Evolutionary conservation across 1,140 invertebrate species (phyloP).

Genomic region (Tetragnatha versicolor): DNA sequence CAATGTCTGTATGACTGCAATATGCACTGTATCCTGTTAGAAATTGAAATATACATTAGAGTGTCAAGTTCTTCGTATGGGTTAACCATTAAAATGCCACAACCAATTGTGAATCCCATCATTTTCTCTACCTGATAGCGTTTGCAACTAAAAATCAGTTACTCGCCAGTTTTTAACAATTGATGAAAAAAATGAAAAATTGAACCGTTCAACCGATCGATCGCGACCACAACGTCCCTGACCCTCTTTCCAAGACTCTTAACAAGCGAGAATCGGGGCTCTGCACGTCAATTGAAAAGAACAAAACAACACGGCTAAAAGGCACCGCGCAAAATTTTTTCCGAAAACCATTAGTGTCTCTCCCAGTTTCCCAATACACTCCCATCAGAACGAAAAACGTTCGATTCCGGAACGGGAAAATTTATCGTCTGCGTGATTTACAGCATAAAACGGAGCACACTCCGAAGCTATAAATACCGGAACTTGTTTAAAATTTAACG

Average conservation of each 20-base stretch:
- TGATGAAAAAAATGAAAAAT: no score
- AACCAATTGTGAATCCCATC: no score
- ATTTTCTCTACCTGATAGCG: no score
- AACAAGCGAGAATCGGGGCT: not conserved
- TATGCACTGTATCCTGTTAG: no score
- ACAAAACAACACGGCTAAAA: constrained; percentile 4
- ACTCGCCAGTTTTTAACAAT: no score
- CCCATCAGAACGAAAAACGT: not conserved
- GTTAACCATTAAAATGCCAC: no score
- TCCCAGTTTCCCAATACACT: constrained; percentile 16
- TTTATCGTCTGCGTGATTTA: constrained; percentile 19
- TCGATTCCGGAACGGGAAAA: constrained; percentile 20
- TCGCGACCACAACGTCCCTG: not conserved
- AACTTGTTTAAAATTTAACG: constrained; percentile 23
- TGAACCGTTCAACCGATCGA: no score
- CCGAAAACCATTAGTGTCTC: constrained; percentile 17
- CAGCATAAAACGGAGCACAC: constrained; percentile 19
- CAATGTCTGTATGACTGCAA: no score
- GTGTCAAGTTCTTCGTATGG: no score
- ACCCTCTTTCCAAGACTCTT: not conserved
- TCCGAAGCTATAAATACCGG: constrained; percentile 16
- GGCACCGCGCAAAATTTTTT: no score
- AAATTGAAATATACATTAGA: no score
- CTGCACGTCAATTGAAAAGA: not conserved
- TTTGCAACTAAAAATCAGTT: no score